These are phyloP conservation scores for Caenorhabditis sinica DNA, from an alignment of 2,888 invertebrate species.

Conservation along the genomic window DNA sequence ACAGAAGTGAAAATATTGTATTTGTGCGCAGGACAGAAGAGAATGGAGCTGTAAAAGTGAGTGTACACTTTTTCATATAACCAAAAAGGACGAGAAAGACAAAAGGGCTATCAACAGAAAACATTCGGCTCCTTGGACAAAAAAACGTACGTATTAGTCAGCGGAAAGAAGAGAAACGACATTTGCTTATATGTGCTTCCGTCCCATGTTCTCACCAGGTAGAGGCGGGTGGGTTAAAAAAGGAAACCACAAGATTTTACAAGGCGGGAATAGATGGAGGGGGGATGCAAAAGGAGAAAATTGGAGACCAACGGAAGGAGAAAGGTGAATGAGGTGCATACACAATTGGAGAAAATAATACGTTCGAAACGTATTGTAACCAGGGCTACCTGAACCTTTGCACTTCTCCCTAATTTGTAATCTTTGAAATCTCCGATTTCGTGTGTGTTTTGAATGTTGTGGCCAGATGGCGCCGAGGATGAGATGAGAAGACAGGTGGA, in stretches of 20 bases:
- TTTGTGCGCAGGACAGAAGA: not conserved
- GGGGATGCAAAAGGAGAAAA: not conserved
- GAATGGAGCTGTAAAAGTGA: not conserved
- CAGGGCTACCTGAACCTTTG: conserved; percentile 30
- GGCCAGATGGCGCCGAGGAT: conserved; percentile 8
- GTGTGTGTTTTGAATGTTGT: conserved; percentile 39
- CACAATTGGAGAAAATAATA: not conserved
- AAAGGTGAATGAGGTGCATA: not conserved
- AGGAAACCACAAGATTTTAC: not conserved
- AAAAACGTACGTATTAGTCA: conserved; percentile 18
- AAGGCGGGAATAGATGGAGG: not conserved
- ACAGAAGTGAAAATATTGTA: not conserved
- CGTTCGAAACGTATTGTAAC: not conserved
- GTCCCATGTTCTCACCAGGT: not conserved
- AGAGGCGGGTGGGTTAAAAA: not conserved
- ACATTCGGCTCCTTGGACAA: not conserved
- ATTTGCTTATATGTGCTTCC: conserved; percentile 13
- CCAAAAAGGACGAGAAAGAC: not conserved
- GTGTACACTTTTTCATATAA: not conserved
- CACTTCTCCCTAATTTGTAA: conserved; percentile 18
- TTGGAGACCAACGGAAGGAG: not conserved
- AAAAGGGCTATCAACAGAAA: conserved; percentile 8
- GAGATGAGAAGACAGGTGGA: not conserved
- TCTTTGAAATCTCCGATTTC: conserved; percentile 9
- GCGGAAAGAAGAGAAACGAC: not conserved